Base-by-base conservation (phyloP, 1,140 invertebrate species). In the Plectus sambesii region DNA sequence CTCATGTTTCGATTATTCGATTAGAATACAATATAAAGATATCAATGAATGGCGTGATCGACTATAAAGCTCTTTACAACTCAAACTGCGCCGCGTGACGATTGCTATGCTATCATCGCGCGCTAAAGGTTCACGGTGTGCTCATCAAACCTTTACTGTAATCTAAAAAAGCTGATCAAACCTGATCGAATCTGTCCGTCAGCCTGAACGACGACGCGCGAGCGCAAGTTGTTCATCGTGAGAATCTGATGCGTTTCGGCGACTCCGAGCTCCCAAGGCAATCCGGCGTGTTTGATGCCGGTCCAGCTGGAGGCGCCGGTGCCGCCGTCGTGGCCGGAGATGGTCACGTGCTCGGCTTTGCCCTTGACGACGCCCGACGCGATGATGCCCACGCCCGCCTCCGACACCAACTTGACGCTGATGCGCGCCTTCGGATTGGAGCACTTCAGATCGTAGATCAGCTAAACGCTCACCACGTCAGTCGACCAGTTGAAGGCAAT, bases 381-480 rank as follows among this genome's bases (percentile, higher is more conserved):
- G 1, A 99, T 87, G 8, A 97, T 88, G 6, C 93, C 93, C 1
- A 98, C 93, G 3, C 93, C 93, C 29, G 93, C 87, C 77, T 97
- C 92, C 0, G 92, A 96, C 3, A 98, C 93, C 12, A 99, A 75
- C 71, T 98, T 99, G 0, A 98, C 93, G 40, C 88, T 93, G 52
- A 99, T 90, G 41, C 90, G 75, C 1, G 92, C 92, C 45, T 77
- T 76, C 0, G 93, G 93, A 77, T 98, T 99, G 36, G 90, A 85
- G 69, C 86, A 89, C 72, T 98, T 98, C 37, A 99, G 75, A 73
- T 99, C 93, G 66, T 96, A 97, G 66, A 99, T 97, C 29, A 99
- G 76, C 75, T 76, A 51, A 6, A 65, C 66, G 42, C 47, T 23
- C 53, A 33, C 52, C 54, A 46, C 48, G 30, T 5, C 30, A 20